Percentiles rank a stretch among this genome's conserved stretches.
These are phyloP conservation scores for Pocillopora meandrina DNA, from an alignment of 92 coral and sea anemone genomes.

Conservation along the genomic window DNA sequence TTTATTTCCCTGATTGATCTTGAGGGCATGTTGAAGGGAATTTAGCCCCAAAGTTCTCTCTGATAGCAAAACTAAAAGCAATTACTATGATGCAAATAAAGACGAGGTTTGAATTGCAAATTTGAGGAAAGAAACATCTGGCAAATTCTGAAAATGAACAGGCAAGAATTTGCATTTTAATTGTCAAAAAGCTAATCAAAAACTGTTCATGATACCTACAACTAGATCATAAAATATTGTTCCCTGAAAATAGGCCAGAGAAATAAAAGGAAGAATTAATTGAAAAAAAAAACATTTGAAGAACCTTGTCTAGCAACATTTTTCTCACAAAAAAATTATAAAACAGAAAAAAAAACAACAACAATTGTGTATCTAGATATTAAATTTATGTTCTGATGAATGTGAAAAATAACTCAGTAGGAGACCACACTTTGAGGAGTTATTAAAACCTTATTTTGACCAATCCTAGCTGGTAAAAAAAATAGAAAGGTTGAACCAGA, in stretches of 20 bases:
- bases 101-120: not conserved
- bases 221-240: no score
- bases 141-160: slow-evolving; percentile 2
- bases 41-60: not conserved
- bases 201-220: not conserved
- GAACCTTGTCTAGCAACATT: no score
- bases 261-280: not conserved
- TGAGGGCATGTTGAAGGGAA: not conserved
- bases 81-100: not conserved
- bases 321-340: no score
- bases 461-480: no score
- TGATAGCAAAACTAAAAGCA: not conserved
- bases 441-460: no score
- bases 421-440: no score
- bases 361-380: no score
- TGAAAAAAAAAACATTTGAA: no score
- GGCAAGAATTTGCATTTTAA: not conserved
- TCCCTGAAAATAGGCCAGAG: not conserved
- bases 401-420: no score
- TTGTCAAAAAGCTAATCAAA: not conserved
- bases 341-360: no score
- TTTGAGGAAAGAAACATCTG: not conserved
- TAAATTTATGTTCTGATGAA: no score
- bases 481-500: no score
- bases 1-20: not conserved